Conservation (phyloP, 2,113 vertebrate genomes). For the Festucalex cinctus region DNA sequence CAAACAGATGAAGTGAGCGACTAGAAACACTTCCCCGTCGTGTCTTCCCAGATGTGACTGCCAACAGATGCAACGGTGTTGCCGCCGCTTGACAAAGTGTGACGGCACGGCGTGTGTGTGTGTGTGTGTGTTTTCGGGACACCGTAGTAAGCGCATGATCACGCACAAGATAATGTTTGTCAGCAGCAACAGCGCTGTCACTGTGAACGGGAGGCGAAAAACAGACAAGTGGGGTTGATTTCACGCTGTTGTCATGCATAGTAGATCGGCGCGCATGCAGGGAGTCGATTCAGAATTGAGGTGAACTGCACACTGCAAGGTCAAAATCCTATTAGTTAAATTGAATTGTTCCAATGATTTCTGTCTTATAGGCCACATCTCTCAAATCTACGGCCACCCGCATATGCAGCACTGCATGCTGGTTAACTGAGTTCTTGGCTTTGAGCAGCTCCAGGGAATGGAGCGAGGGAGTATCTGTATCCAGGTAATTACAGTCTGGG, state of each 20-base stretch:
- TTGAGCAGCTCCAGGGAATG: slow-evolving; percentile 53
- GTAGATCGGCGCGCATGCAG: not conserved
- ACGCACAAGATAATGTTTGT: slow-evolving; percentile 71
- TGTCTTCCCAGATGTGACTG: slow-evolving; percentile 70
- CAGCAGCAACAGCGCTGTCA: slow-evolving; percentile 57
- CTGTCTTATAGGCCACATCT: slow-evolving; percentile 19
- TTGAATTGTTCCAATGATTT: slow-evolving; percentile 40
- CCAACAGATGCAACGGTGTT: slow-evolving; percentile 65
- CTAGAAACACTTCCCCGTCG: slow-evolving; percentile 60
- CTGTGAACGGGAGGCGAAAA: slow-evolving; percentile 47
- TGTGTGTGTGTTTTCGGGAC: slow-evolving; percentile 46
- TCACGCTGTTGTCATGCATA: slow-evolving; percentile 38
- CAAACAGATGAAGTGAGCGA: slow-evolving; percentile 73
- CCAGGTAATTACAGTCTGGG: slow-evolving; percentile 76
- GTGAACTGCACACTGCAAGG: slow-evolving; percentile 41
- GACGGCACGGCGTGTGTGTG: slow-evolving; percentile 61
- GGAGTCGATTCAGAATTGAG: slow-evolving; percentile 38
- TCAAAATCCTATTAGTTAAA: slow-evolving; percentile 58
- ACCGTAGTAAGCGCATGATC: slow-evolving; percentile 67
- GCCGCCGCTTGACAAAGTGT: slow-evolving; percentile 64
- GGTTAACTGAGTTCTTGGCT: slow-evolving; percentile 65
- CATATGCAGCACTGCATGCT: slow-evolving; percentile 56
- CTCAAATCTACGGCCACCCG: slow-evolving; percentile 49
- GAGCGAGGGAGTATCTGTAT: slow-evolving; percentile 69
- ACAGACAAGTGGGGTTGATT: slow-evolving; percentile 60